Percentiles rank a stretch among this genome's conserved stretches.
These are phyloP conservation scores for Patella caerulea DNA, from an alignment of 2,888 invertebrate species.

Conservation along the genomic window DNA sequence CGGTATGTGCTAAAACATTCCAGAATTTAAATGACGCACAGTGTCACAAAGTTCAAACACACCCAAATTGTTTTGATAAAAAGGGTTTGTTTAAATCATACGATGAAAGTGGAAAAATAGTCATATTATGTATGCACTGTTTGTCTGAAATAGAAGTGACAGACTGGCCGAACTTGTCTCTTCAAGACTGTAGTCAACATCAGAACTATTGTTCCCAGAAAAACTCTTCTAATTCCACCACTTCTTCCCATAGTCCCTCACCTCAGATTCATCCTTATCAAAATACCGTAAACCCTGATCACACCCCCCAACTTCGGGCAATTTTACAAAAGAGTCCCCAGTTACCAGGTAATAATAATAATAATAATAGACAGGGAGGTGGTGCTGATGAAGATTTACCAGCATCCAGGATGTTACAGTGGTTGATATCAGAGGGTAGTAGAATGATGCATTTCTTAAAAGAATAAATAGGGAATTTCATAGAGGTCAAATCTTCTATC, in stretches of 20 bases:
- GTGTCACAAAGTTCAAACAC: neutral
- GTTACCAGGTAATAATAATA: neutral
- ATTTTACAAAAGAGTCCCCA: neutral
- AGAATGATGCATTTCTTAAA: neutral
- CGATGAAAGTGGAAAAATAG: neutral
- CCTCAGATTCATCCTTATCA: too few species aligned
- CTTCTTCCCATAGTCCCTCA: neutral
- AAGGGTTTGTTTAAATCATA: neutral
- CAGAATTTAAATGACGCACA: neutral
- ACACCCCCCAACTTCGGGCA: neutral
- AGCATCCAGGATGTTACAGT: slow-evolving; percentile 1
- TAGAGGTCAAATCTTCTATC: too few species aligned
- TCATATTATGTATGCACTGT: neutral
- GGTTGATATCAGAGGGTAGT: neutral
- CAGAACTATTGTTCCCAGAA: neutral
- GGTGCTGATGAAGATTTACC: neutral
- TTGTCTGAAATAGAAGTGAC: neutral
- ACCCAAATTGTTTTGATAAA: neutral
- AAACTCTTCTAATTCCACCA: neutral
- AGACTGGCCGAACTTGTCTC: neutral
- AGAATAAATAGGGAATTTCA: neutral
- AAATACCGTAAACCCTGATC: neutral
- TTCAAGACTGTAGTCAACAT: neutral
- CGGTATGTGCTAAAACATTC: neutral
- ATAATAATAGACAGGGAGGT: neutral